Conservation (phyloP, 2,888 invertebrate genomes). For the Lumbricus terrestris region DNA sequence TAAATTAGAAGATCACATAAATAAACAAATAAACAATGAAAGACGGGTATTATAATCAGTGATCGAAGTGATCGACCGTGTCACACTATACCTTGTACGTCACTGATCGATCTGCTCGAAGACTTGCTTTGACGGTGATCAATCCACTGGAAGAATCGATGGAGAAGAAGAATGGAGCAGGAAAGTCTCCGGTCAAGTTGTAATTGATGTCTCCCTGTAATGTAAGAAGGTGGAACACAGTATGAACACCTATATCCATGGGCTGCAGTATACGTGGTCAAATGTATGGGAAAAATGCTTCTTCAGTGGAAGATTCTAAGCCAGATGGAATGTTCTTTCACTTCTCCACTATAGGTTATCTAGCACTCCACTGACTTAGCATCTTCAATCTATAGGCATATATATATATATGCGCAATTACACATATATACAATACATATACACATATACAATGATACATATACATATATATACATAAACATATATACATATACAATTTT, state of each 20-base stretch:
- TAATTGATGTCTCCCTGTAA: constrained; percentile 45
- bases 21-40: too few species aligned
- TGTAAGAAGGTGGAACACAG: neutral
- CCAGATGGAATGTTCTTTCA: too few species aligned
- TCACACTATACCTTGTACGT: constrained; percentile 33
- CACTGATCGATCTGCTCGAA: constrained; percentile 34
- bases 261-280: too few species aligned
- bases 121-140: constrained; percentile 36
- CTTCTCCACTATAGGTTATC: too few species aligned
- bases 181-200: constrained; percentile 51
- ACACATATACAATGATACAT: neutral
- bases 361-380: too few species aligned
- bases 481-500: neutral
- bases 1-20: neutral
- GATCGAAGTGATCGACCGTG: neutral
- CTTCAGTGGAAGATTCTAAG: neutral
- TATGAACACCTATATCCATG: neutral
- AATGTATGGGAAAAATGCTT: neutral
- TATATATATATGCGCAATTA: too few species aligned
- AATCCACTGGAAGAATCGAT: constrained; percentile 44
- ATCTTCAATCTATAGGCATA: too few species aligned
- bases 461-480: too few species aligned
- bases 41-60: too few species aligned
- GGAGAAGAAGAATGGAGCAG: constrained; percentile 46
- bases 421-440: neutral